These are phyloP conservation scores for Cichladusa arquata DNA, from an alignment of 2,113 vertebrate species.

Conservation along the genomic window DNA sequence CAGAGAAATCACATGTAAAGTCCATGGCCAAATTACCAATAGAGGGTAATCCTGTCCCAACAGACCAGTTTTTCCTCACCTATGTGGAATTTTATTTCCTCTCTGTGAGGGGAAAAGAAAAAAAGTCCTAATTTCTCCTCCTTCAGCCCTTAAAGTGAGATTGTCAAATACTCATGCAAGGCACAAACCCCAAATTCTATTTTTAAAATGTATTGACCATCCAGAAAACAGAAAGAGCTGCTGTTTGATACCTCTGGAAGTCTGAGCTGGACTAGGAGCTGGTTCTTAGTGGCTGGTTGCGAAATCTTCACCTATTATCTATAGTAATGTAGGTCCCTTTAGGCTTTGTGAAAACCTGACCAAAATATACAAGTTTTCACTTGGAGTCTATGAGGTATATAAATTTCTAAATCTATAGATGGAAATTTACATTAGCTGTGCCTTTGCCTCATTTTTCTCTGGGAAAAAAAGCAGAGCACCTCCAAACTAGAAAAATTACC, in stretches of 20 bases:
- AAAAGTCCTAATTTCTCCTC: neutral
- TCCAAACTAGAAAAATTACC: neutral
- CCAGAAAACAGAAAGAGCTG: neutral
- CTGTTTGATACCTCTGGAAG: neutral
- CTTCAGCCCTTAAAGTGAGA: neutral
- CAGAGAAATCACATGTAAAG: neutral
- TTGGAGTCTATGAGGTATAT: neutral
- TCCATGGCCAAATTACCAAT: neutral
- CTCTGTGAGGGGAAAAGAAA: rapidly evolving
- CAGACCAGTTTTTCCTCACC: neutral
- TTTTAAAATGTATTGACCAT: neutral
- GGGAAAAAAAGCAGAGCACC: neutral
- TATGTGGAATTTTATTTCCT: neutral
- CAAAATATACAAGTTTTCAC: neutral
- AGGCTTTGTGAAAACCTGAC: neutral
- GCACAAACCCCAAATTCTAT: neutral
- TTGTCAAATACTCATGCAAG: neutral
- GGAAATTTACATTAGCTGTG: neutral
- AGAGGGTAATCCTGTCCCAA: neutral
- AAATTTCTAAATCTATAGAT: neutral
- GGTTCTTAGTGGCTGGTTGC: neutral
- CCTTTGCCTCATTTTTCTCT: neutral
- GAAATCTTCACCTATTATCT: neutral
- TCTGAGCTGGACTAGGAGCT: neutral
- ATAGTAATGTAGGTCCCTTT: neutral